Evolutionary conservation across 2,113 vertebrate genomes (phyloP), one percentile per base, ranked within the genome.

Genomic region (Corythornis madagascariensis): DNA sequence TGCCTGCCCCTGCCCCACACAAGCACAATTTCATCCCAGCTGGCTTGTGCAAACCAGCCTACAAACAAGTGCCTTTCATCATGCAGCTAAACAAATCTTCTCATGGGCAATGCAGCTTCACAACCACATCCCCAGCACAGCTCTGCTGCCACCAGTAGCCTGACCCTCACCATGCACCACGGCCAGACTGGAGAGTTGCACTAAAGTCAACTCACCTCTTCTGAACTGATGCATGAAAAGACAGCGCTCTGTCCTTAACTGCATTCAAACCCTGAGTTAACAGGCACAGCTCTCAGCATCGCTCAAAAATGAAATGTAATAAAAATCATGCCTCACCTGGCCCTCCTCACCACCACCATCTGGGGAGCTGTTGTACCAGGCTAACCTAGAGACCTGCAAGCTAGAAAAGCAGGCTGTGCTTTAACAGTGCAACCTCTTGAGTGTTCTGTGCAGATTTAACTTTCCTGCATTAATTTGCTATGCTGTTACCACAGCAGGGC

Each of bases 91-190:
- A 60, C 31, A 72, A 43, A 79, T 59, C 45, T 45, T 75, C 47
- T 20, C 72, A 50, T 72, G 72, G 43, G 53, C 43, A 56, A 13
- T 63, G 55, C 56, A 50, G 2, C 40, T 28, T 40, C 71, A 85
- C 53, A 28, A 13, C 29, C 86, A 20, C 71, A 47, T 3, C 17
- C 71, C 48, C 35, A 25, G 63, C 28, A 59, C 0, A 0, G 63
- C 63, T 63, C 52, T 69, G 66, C 86, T 64, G 53, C 1, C 1
- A 22, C 16, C 75, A 50, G 45, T 5, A 72, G 45, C 38, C 61
- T 17, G 33, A 82, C 75, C 59, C 33, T 71, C 16, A 26, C 53
- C 53, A 16, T 2, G 43, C 28, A 26, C n/a, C 57, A 25, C 0
- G 0, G 75, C 29, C 78, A 75, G 81, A 12, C 0, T 1, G 28